Evolutionary conservation across 2,113 vertebrate genomes (phyloP), one percentile per base, ranked within the genome.

Genomic region (Lota lota): DNA sequence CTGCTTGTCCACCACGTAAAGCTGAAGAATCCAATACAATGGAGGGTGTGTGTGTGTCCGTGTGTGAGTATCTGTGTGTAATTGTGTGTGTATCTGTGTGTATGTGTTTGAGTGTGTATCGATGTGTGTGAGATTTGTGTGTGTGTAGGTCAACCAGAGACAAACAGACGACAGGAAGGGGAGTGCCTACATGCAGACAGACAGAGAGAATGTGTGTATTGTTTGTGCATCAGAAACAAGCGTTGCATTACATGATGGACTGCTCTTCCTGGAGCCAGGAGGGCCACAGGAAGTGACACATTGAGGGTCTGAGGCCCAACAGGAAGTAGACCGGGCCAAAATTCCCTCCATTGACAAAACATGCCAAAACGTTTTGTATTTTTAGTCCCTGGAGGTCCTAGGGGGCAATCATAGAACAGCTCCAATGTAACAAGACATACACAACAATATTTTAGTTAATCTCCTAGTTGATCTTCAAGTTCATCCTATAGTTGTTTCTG

Each of bases 201-300:
- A 47, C 12, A 14, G 65, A n/a, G 61, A 18, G 69, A 18, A n/a
- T 53, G 47, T 61, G 50, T 64, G 61, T 50, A 21, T 65, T 36
- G 50, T 22, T 28, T 51, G 10, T n/a, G 8, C 7, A 75, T 64
- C 68, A 80, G 83, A 85, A 83, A 60, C 75, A 82, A 83, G 81
- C 79, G 83, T 81, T 76, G 73, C 72, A 5, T 18, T 54, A 67
- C 75, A 82, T 83, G 76, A 83, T 83, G 80, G 66, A 66, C 66
- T 58, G 36, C 75, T 72, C 76, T 84, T 84, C 77, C 85, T 87
- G 87, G 83, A 82, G 81, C 84, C 84, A 82, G 87, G 84, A 81
- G 84, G 79, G 64, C 70, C 17, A 18, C 70, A 75, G 87, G 85
- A 86, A 85, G 84, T 77, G 65, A 74, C 47, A 79, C 72, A 71